phyloP scores from a whole-genome alignment of 2,888 invertebrate genomes.

The Eucera pruinosa region DNA sequence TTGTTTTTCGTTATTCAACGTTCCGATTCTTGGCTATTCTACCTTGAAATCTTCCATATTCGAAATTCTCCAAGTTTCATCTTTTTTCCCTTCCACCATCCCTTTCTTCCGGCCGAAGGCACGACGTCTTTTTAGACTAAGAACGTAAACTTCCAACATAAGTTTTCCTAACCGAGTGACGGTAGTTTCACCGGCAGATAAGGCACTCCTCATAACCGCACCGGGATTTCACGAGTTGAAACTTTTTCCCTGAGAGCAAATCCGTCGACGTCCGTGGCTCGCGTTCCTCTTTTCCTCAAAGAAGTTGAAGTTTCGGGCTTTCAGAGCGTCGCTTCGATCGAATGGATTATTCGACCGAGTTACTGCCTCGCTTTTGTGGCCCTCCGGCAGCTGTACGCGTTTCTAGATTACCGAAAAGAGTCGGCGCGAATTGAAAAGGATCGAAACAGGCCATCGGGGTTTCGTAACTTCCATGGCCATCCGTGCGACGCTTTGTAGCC shows the following conservation, averaged over 20 bases:
- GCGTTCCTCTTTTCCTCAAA: slow-evolving; percentile 37
- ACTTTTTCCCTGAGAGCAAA: slow-evolving; percentile 70
- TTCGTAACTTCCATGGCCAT: slow-evolving; percentile 14
- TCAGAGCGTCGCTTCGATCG: slow-evolving; percentile 54
- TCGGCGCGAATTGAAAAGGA: slow-evolving; percentile 39
- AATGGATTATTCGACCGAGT: slow-evolving; percentile 62
- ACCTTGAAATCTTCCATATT: slow-evolving; percentile 28
- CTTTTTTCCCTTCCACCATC: too few species aligned
- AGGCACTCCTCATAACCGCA: slow-evolving; percentile 72
- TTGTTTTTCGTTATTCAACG: slow-evolving; percentile 13
- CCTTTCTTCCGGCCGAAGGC: slow-evolving; percentile 11
- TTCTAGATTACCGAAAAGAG: slow-evolving; percentile 44
- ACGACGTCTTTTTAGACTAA: slow-evolving; percentile 66
- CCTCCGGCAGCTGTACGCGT: slow-evolving; percentile 16
- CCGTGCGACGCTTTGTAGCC: slow-evolving; percentile 5
- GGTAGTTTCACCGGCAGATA: slow-evolving; percentile 71
- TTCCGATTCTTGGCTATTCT: slow-evolving; percentile 33
- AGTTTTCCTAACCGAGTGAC: slow-evolving; percentile 73
- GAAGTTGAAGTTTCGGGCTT: slow-evolving; percentile 59
- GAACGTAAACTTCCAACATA: slow-evolving; percentile 66
- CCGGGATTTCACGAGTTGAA: slow-evolving; percentile 71
- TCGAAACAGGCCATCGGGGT: slow-evolving; percentile 8
- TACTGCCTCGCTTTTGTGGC: slow-evolving; percentile 43
- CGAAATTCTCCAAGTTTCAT: slow-evolving; percentile 47
- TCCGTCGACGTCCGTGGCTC: slow-evolving; percentile 61